These are phyloP conservation scores for Dusona sp. DNA, from an alignment of 2,888 invertebrate species.

Conservation along the genomic window DNA sequence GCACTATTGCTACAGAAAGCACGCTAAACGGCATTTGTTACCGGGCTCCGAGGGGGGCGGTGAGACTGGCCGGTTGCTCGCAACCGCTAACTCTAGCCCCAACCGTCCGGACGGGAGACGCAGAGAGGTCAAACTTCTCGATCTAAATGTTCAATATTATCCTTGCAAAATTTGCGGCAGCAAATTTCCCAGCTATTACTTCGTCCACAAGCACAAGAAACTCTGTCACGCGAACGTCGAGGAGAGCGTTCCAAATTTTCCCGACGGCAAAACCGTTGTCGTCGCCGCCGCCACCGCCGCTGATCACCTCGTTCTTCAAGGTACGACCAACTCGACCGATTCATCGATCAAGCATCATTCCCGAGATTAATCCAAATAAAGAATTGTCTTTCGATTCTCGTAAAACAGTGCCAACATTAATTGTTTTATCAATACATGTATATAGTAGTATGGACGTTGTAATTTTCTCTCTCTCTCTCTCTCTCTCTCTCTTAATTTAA, in stretches of 20 bases:
- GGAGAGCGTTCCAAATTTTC: constrained; percentile 72
- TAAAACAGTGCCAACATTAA: not conserved
- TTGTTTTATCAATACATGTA: constrained; percentile 1
- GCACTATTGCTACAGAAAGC: constrained; percentile 94
- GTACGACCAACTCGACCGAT: constrained; percentile 57
- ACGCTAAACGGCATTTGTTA: constrained; percentile 86
- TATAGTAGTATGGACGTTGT: constrained; percentile 8
- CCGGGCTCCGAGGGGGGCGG: constrained; percentile 71
- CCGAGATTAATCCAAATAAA: not conserved
- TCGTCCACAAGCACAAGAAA: constrained; percentile 96
- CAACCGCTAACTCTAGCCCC: constrained; percentile 21
- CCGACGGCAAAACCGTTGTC: constrained; percentile 41
- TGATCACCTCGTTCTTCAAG: constrained; percentile 19
- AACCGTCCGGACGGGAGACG: constrained; percentile 78
- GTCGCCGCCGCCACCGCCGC: constrained; percentile 18
- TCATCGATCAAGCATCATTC: constrained; percentile 38
- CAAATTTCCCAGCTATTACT: constrained; percentile 97
- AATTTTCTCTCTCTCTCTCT: not conserved
- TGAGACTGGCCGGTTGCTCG: constrained; percentile 56
- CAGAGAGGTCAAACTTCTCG: constrained; percentile 88
- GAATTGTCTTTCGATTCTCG: not conserved
- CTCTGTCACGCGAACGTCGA: constrained; percentile 90
- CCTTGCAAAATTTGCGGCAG: constrained; percentile 97
- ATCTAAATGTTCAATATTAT: constrained; percentile 95
- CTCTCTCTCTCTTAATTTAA: not conserved